A percentile compares a stretch with the other conserved stretches of the same genome.
phyloP scores from a whole-genome alignment of 1,140 invertebrate genomes.

The Trachelipus rathkii region DNA sequence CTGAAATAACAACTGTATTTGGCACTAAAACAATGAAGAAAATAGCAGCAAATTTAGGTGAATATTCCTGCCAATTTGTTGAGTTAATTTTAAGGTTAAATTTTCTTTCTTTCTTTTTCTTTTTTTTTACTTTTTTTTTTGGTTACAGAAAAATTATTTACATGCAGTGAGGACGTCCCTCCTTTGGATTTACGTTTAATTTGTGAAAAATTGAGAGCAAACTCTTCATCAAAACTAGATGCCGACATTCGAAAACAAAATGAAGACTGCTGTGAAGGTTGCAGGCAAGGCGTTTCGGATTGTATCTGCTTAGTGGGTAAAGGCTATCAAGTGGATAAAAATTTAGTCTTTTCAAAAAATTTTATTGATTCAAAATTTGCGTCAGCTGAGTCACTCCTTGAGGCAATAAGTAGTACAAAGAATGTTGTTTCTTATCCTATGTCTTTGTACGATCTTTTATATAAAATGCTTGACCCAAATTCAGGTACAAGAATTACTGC shows the following conservation, averaged over 20 bases:
- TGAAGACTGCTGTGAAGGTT: constrained; percentile 24
- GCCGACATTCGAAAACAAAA: neutral
- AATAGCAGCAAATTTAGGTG: constrained; percentile 66
- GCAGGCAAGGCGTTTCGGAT: neutral
- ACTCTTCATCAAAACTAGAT: constrained; percentile 20
- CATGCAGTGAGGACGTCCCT: constrained; percentile 55
- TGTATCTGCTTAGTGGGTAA: constrained; percentile 3
- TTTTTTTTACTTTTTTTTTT: constrained; percentile 20
- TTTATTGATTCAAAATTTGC: neutral
- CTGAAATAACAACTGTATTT: constrained; percentile 77
- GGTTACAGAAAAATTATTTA: constrained; percentile 55
- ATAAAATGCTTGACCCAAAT: constrained; percentile 69
- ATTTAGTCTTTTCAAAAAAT: neutral
- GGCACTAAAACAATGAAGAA: constrained; percentile 65
- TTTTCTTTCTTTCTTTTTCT: neutral
- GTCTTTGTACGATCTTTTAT: constrained; percentile 68
- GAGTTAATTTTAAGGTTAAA: neutral
- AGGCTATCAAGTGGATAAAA: neutral
- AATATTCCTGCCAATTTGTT: constrained; percentile 14
- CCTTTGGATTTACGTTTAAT: constrained; percentile 57
- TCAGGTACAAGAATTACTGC: constrained; percentile 68
- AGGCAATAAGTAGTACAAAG: neutral
- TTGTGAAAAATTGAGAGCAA: constrained; percentile 52
- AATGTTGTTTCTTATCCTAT: constrained; percentile 57
- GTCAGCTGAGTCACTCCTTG: neutral